Percentiles rank a stretch among this genome's conserved stretches.
Evolutionary conservation across 2,888 invertebrate genomes (phyloP).

Genomic region (Axea sp.): DNA sequence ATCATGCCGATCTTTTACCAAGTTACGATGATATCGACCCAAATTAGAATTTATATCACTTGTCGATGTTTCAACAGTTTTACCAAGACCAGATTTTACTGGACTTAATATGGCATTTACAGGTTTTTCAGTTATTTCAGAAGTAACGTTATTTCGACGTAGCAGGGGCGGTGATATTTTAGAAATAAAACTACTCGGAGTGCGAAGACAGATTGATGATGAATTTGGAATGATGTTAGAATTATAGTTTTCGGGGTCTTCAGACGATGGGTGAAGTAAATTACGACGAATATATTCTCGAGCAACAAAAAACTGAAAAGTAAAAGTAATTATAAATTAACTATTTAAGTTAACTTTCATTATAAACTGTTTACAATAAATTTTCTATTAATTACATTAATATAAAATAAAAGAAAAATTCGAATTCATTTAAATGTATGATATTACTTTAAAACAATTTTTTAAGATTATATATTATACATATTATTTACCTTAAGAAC

Average conservation of each 20-base stretch:
- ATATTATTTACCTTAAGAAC: conserved; percentile 81
- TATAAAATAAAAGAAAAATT: too few species aligned
- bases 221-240: conserved; percentile 66
- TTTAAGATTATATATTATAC: too few species aligned
- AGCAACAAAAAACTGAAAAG: conserved; percentile 70
- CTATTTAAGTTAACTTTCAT: too few species aligned
- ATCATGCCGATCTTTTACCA: conserved; percentile 64
- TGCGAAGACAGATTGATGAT: conserved; percentile 70
- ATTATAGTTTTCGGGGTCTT: conserved; percentile 71
- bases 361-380: too few species aligned
- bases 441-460: too few species aligned
- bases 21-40: conserved; percentile 66
- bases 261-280: conserved; percentile 68
- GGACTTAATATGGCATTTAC: conserved; percentile 6
- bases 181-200: conserved; percentile 74
- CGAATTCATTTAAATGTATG: too few species aligned
- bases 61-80: conserved; percentile 38
- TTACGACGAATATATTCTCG: conserved; percentile 72
- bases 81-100: conserved; percentile 26
- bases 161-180: conserved; percentile 58
- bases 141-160: conserved; percentile 6
- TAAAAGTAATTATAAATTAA: too few species aligned
- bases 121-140: conserved; percentile 3
- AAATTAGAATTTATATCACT: conserved; percentile 52
- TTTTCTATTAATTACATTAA: too few species aligned